Evolutionary conservation across 2,888 invertebrate genomes (phyloP), one percentile per base, ranked within the genome.

Genomic region (Scaptomyza tumidula): DNA sequence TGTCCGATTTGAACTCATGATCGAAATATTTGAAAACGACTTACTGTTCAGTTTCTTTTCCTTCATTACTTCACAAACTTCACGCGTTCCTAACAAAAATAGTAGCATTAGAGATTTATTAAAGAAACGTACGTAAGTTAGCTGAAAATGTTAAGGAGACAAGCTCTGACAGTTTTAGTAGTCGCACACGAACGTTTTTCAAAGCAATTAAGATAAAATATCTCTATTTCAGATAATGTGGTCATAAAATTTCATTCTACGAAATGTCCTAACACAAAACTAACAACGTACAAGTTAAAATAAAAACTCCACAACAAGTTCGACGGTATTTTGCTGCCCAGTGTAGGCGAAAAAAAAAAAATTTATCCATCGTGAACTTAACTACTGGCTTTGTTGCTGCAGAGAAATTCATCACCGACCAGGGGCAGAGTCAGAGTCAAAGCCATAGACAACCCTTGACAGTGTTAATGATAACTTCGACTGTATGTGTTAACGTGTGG

Each of bases 381-480:
- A 31, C 41, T 64, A 16, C 16, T 33, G 57, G 39, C 35, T 43
- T 31, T 29, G 14, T 29, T 29, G 50, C 41, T 49, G 44, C 46
- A 41, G 45, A 49, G 16, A 11, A 24, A 68, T 62, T 41, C 66
- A 65, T 31, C 59, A 54, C 19, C 46, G 46, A 53, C 43, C 64
- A 46, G 19, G 16, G 41, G 16, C 41, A 16, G 41, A 16, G 41
- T 41, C 41, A 66, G 13, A 13, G 56, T 63, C 61, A 62, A 45
- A 49, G 35, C 41, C 43, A 56, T 31, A 71, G 86, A 76, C 82
- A 82, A 82, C 87, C 89, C 87, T 86, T 87, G 86, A 71, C 82
- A 69, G 78, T 69, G 86, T 87, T 89, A 89, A 83, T 83, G 89
- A 83, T 81, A 78, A 62, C 66, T 54, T 49, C 46, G 53, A 50